Conservation (phyloP, 2,888 invertebrate species). For the Drosophila maculinotata region DNA sequence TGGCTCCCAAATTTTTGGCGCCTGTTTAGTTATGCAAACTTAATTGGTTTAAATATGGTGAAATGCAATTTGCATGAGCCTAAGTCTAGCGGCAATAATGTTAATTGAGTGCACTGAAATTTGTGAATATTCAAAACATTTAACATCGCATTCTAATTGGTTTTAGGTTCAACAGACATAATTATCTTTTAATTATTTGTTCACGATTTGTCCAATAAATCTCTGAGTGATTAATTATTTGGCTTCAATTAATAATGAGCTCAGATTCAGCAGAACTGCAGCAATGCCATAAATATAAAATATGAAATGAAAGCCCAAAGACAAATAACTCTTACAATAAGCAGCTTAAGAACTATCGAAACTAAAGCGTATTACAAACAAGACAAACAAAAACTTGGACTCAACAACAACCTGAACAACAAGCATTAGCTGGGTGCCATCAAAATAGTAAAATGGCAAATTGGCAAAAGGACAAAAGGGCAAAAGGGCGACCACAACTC, state of each 20-base stretch:
- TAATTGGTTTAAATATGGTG: conserved; percentile 41
- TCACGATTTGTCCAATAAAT: conserved; percentile 1
- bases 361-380: conserved; percentile 19
- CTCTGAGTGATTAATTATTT: background rate
- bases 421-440: conserved; percentile 10
- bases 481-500: conserved; percentile 1
- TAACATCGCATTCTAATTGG: conserved; percentile 24
- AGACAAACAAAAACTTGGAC: conserved; percentile 8
- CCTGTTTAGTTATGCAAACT: conserved; percentile 44
- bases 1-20: conserved; percentile 3
- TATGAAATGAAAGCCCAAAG: background rate
- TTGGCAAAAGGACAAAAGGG: too few relatives aligned
- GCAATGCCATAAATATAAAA: conserved; percentile 17
- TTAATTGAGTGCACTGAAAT: conserved; percentile 46
- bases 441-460: too few relatives aligned
- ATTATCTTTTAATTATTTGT: conserved; percentile 9
- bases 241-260: background rate
- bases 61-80: conserved; percentile 29
- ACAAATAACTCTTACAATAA: conserved; percentile 15
- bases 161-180: conserved; percentile 5
- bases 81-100: conserved; percentile 7
- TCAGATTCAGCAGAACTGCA: background rate
- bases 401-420: conserved; percentile 1
- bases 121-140: conserved; percentile 18
- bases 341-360: conserved; percentile 23